Percentiles rank a stretch among this genome's conserved stretches.
Evolutionary conservation across 2,888 invertebrate genomes (phyloP).

Genomic region (Sphinx pinastri): DNA sequence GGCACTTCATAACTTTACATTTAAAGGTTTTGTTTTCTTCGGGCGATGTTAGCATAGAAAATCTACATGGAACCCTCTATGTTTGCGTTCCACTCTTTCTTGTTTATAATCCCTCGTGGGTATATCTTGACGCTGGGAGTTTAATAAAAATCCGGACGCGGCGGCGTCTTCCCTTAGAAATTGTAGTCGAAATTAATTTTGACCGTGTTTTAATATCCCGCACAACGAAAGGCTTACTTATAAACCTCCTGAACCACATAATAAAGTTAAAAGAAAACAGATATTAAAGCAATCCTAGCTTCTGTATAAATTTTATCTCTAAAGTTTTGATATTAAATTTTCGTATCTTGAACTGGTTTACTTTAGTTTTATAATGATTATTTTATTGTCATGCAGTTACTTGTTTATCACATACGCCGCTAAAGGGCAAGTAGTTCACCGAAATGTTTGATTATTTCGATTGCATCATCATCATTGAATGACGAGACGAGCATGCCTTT

Average conservation of each 20-base stretch:
- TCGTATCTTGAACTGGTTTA: not conserved
- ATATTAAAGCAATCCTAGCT: constrained; percentile 23
- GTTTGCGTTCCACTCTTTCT: not conserved
- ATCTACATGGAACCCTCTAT: not conserved
- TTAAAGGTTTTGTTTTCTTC: not conserved
- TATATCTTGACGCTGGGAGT: constrained; percentile 36
- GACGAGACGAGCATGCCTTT: too few species aligned
- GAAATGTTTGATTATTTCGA: too few species aligned
- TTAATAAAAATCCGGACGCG: constrained; percentile 46
- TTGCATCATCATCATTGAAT: too few species aligned
- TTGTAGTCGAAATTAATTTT: constrained; percentile 55
- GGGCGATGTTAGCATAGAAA: not conserved
- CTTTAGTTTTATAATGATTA: not conserved
- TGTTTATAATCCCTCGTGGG: constrained; percentile 28
- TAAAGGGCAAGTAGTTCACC: too few species aligned
- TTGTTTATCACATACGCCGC: too few species aligned
- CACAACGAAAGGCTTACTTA: constrained; percentile 49
- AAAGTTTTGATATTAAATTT: not conserved
- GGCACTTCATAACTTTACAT: not conserved
- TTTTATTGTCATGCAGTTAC: not conserved
- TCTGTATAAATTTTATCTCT: constrained; percentile 6
- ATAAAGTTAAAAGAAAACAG: constrained; percentile 39
- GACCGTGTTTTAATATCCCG: constrained; percentile 57
- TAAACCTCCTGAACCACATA: constrained; percentile 41
- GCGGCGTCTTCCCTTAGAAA: constrained; percentile 40